A percentile compares a stretch with the other conserved stretches of the same genome.
phyloP scores from a whole-genome alignment of 2,888 invertebrate species.

The Lasioglossum calceatum region DNA sequence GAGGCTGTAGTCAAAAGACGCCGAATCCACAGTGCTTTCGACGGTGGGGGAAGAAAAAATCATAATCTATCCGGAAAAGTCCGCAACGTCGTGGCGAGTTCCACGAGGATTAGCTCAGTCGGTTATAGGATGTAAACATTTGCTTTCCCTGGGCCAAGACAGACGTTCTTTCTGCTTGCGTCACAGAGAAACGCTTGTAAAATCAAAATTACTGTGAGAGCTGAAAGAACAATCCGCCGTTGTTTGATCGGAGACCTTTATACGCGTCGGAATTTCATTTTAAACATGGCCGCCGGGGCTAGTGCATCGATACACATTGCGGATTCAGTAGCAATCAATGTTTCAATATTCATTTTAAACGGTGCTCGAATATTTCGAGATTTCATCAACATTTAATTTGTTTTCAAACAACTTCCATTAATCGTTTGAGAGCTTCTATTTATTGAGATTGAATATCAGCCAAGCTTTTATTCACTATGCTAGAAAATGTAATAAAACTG shows the following conservation, averaged over 20 bases:
- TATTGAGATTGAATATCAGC: background rate
- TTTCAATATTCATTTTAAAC: background rate
- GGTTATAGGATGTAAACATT: conserved; percentile 74
- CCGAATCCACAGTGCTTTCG: conserved; percentile 60
- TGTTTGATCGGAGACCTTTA: background rate
- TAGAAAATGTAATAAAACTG: background rate
- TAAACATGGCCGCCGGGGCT: background rate
- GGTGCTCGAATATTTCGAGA: background rate
- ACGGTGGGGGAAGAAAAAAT: conserved; percentile 41
- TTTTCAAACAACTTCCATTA: background rate
- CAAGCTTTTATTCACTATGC: background rate
- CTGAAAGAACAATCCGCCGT: background rate
- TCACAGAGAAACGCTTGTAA: conserved; percentile 26
- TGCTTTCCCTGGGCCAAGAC: conserved; percentile 61
- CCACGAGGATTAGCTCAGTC: conserved; percentile 70
- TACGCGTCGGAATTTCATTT: background rate
- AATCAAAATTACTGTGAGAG: conserved; percentile 23
- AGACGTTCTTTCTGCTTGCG: conserved; percentile 25
- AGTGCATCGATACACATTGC: background rate
- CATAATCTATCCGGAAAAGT: conserved; percentile 57
- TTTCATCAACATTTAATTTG: background rate
- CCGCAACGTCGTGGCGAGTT: conserved; percentile 46
- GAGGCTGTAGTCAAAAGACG: conserved; percentile 64
- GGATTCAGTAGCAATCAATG: background rate
- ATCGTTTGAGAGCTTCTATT: background rate